Base-by-base conservation (phyloP, 2,113 vertebrate genomes). In the Tautogolabrus adspersus region DNA sequence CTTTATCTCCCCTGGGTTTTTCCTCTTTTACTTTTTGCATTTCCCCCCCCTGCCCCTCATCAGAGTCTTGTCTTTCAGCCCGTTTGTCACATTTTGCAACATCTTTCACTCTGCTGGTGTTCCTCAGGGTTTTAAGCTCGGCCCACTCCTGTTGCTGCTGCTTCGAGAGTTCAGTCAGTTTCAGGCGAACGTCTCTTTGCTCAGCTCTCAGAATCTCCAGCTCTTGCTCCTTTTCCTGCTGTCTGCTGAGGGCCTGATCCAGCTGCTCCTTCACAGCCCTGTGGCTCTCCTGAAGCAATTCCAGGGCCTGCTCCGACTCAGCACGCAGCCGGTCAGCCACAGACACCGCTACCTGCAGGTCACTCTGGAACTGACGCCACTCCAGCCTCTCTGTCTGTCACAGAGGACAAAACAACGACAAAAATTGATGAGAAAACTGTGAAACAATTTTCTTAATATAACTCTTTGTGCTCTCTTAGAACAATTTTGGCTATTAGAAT, bases 321-420 rank as follows among this genome's bases (percentile, higher is more conserved):
- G 62, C 19, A 7, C 94, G 87, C 54, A 95, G 87, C 49, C 94
- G 79, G 64, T 95, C 94, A 0, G 95, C 95, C 77, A 94, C 94
- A 0, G 93, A 92, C 72, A 95, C 94, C 0, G 95, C 94, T 0
- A 92, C 92, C 87, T 93, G 94, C 72, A 95, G 90, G 89, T 95
- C 95, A 40, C 91, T 74, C 88, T 95, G 93, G 87, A 95, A 95
- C 89, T 95, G 93, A 22, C 71, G 85, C 93, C 94, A 95, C 80
- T 95, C 94, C 52, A 65, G 66, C 73, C 89, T 73, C 77, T 95
- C 94, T 1, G 77, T 85, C 94, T 95, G 83, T 10, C 37, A 42
- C 0, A 26, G 49, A 59, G 10, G 40, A 30, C 15, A 47, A 44
- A 37, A 34, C 6, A 11, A 16, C 1, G 6, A 51, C 3, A 51